These are phyloP conservation scores for Karalla daura DNA, from an alignment of 2,797 vertebrate species.

Conservation along the genomic window DNA sequence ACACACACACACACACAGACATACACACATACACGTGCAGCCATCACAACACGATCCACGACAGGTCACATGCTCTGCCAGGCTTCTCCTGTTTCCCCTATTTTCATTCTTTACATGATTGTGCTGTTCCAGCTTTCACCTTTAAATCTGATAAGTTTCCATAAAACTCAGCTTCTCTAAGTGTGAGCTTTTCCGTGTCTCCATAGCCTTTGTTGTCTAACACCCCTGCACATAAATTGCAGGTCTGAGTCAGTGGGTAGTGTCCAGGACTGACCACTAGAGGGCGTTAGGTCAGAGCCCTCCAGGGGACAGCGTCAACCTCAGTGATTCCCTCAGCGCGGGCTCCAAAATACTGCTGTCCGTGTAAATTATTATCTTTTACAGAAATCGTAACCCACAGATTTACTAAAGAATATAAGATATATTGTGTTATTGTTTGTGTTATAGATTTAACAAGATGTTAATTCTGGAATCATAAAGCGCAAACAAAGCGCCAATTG, in stretches of 20 bases:
- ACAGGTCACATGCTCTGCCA: too few relatives aligned
- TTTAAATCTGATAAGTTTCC: background rate
- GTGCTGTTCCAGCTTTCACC: background rate
- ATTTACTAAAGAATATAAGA: too few relatives aligned
- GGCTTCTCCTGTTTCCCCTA: background rate
- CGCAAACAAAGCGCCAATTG: too few relatives aligned
- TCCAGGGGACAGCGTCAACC: background rate
- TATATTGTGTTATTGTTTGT: too few relatives aligned
- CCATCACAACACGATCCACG: too few relatives aligned
- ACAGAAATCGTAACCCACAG: background rate
- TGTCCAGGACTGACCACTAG: constrained; percentile 50
- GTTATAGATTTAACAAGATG: too few relatives aligned
- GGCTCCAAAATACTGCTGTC: too few relatives aligned
- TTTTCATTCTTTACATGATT: background rate
- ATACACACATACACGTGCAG: constrained; percentile 1
- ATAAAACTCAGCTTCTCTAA: too few relatives aligned
- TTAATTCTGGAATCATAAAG: too few relatives aligned
- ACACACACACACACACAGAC: background rate
- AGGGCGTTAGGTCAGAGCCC: constrained; percentile 57
- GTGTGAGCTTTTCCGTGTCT: too few relatives aligned
- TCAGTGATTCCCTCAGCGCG: constrained; percentile 20
- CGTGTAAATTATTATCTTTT: background rate
- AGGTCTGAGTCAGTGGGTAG: background rate
- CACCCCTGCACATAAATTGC: background rate
- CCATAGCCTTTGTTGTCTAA: too few relatives aligned